Base-by-base conservation (phyloP, 1,140 invertebrate species). In the Papilio polytes region DNA sequence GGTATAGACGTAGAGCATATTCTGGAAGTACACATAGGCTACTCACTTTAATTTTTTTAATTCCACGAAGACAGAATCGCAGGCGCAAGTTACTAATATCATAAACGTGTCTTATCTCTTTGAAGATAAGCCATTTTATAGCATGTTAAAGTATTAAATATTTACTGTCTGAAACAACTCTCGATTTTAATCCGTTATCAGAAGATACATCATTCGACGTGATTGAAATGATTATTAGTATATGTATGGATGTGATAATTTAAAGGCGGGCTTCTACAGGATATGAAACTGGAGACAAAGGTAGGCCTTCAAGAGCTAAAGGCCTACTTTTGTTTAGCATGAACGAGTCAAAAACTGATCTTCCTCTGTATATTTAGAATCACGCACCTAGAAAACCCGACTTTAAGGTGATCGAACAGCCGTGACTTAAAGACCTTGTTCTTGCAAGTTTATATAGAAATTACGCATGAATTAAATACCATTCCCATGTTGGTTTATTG, bases 341-440 rank as follows among this genome's bases (percentile, higher is more conserved):
- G 13, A 15, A 36, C 36, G 36, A 36, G 36, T 36, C 36, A 36
- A 36, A 36, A 36, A 6, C 3, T 15, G 48, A 13, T 51, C 3
- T 2, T 51, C 48, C 12, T 3, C 3, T 51, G 48, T 51, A 4
- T 15, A 3, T 51, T 3, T 13, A 51, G 48, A n/a, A n/a, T n/a
- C n/a, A n/a, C n/a, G n/a, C n/a, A 51, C 48, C 48, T 1, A 15
- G 48, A 3, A 18, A 51, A 13, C 48, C 13, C 12, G 13, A 13
- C 48, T 9, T 53, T n/a, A 66, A 66, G 63, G 63, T 66, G 63
- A 66, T 31, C 63, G 63, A 66, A 66, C 63, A 31, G 63, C 63
- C 63, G 22, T 70, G 63, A 70, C 63, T 31, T 70, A 70, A 70
- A 70, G 63, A 70, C 63, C 63, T 70, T 70, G 63, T 70, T 70